Base-by-base conservation (phyloP, 2,888 invertebrate species). In the Thera obeliscata region DNA sequence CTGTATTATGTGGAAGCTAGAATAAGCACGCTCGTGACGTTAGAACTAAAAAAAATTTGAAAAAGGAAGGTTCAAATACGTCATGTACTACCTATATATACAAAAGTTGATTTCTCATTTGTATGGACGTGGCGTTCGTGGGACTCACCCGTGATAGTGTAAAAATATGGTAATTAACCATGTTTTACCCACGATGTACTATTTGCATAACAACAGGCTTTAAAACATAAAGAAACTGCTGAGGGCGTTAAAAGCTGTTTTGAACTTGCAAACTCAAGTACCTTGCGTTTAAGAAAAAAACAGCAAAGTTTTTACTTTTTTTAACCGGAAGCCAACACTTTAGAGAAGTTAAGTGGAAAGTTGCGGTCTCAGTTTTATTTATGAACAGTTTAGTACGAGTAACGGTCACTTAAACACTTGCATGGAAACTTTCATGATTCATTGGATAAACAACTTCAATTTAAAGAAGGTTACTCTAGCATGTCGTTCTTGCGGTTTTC, bases 291-390 rank as follows among this genome's bases (percentile, higher is more conserved):
- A 72, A 85, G 83, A 81, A 87, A 90, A 88, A 91, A 91, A 87
- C 84, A 81, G 80, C 82, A 50, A 78, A 80, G 62, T 69, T 69
- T 65, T 69, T 63, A 87, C 82, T 88, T 90, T 88, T 88, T 82
- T 90, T 90, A 92, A 90, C 89, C 88, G 88, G 88, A 91, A 92
- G 89, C 88, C 85, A 91, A 89, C 90, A 90, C 87, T 91, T 87
- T 87, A 82, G 83, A 84, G 84, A 88, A 89, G 89, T 91, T 92
- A 90, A 93, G 91, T 91, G 86, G 83, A 85, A 91, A 92, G 92
- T 93, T 92, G 87, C 81, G 81, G 83, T 84, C 83, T 84, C 81
- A 82, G 84, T 86, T 87, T 87, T 90, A 85, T 89, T 89, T 90
- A 89, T 87, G 83, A 85, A 84, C 85, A 81, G 85, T 87, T 87